Evolutionary conservation across 1,140 invertebrate genomes (phyloP).

Genomic region (Drosophila grimshawi): DNA sequence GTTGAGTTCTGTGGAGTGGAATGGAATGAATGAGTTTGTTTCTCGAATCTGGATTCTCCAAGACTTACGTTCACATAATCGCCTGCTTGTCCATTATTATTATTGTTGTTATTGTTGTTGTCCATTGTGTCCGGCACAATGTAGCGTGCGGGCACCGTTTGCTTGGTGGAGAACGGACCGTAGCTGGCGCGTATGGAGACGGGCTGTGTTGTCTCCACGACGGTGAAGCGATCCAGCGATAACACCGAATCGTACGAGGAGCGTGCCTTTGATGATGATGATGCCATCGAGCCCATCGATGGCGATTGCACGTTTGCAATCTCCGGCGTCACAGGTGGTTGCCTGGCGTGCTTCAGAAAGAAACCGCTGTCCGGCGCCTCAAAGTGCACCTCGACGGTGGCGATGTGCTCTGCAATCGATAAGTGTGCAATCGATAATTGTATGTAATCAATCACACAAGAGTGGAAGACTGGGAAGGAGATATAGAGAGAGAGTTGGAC

Average conservation of each 20-base stretch:
- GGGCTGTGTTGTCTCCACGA: conserved; percentile 93
- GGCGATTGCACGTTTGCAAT: conserved; percentile 65
- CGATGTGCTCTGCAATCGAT: conserved; percentile 30
- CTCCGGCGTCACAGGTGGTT: conserved; percentile 85
- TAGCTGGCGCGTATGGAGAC: conserved; percentile 95
- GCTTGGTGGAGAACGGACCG: conserved; percentile 96
- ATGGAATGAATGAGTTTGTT: not conserved
- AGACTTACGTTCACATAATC: conserved; percentile 78
- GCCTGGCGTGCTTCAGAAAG: conserved; percentile 92
- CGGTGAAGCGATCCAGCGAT: conserved; percentile 93
- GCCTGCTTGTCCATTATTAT: conserved; percentile 36
- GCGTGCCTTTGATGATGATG: conserved; percentile 57
- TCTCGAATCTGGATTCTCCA: not conserved
- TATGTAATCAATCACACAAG: not conserved
- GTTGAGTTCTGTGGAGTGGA: conserved; percentile 72
- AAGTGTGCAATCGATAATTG: not conserved
- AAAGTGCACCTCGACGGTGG: conserved; percentile 92
- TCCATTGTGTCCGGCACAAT: conserved; percentile 92
- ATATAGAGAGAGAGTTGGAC: not conserved
- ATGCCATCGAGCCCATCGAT: conserved; percentile 36
- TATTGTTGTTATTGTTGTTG: conserved; percentile 53
- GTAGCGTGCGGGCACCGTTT: conserved; percentile 95
- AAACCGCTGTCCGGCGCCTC: conserved; percentile 95
- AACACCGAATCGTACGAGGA: conserved; percentile 86
- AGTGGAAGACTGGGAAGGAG: not conserved